Conservation (phyloP, 1,140 invertebrate species). For the Wasmannia auropunctata region DNA sequence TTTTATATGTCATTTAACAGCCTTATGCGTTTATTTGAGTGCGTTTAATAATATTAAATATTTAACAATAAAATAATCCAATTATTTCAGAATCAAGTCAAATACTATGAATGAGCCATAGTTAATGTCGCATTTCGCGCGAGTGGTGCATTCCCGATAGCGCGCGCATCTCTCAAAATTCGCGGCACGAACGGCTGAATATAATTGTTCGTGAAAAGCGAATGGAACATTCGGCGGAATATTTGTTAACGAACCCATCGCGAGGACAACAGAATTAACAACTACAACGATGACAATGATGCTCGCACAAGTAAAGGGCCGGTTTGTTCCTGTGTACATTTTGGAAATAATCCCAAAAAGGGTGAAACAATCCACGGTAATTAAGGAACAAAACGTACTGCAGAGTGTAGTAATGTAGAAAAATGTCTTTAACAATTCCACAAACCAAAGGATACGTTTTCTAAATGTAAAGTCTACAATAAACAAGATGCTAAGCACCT, state of each 20-base stretch:
- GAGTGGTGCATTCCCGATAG: conserved; percentile 35
- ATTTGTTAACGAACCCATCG: conserved; percentile 40
- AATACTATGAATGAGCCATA: conserved; percentile 27
- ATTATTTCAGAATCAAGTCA: not conserved
- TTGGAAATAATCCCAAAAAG: conserved; percentile 4
- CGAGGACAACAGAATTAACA: conserved; percentile 38
- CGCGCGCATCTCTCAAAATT: conserved; percentile 42
- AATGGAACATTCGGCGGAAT: conserved; percentile 39
- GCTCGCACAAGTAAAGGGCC: conserved; percentile 27
- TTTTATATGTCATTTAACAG: not conserved
- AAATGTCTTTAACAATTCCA: not conserved
- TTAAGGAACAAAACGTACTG: not conserved
- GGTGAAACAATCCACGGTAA: not conserved
- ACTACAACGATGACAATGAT: conserved; percentile 28
- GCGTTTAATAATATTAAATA: conserved; percentile 16
- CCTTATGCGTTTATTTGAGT: not conserved
- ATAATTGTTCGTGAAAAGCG: conserved; percentile 48
- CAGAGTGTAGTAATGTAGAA: not conserved
- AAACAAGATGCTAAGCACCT: not conserved
- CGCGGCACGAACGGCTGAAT: conserved; percentile 28
- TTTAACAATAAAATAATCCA: not conserved
- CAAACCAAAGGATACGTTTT: not conserved
- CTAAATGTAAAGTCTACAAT: not conserved
- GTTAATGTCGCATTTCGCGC: conserved; percentile 33
- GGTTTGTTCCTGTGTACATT: not conserved